phyloP scores from a whole-genome alignment of 2,113 vertebrate genomes.

The Apistogramma diplotaenia region DNA sequence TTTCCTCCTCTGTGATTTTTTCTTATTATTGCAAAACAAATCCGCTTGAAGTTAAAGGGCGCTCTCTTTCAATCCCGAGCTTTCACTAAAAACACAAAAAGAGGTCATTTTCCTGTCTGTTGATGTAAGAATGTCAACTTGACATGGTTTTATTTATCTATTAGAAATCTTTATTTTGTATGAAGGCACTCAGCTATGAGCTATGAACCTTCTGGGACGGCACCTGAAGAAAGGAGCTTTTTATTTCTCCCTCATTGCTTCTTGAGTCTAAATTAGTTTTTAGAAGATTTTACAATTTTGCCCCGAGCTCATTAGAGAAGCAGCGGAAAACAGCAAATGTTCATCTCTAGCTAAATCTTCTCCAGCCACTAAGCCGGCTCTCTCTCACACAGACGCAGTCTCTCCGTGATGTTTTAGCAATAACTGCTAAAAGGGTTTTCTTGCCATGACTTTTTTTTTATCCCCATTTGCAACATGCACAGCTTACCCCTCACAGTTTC shows the following conservation, averaged over 20 bases:
- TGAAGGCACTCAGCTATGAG: not conserved
- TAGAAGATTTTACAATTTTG: conserved; percentile 6
- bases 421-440: conserved; percentile 29
- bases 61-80: not conserved
- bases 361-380: not conserved
- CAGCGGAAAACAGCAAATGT: not conserved
- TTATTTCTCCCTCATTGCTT: not conserved
- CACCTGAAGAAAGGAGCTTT: not conserved
- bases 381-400: not conserved
- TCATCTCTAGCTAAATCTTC: not conserved
- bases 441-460: not conserved
- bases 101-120: not conserved
- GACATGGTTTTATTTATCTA: not conserved
- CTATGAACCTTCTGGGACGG: not conserved
- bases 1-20: not conserved
- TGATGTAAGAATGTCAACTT: not conserved
- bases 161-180: not conserved
- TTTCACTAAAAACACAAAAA: not conserved
- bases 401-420: conserved; percentile 16
- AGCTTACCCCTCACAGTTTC: not conserved
- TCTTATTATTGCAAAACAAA: not conserved
- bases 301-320: not conserved
- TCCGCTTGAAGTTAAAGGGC: not conserved
- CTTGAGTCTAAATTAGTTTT: conserved; percentile 23
- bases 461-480: not conserved